Evolutionary conservation across 2,797 vertebrate genomes (phyloP), one percentile per base, ranked within the genome.

Genomic region (Sciaenops ocellatus): DNA sequence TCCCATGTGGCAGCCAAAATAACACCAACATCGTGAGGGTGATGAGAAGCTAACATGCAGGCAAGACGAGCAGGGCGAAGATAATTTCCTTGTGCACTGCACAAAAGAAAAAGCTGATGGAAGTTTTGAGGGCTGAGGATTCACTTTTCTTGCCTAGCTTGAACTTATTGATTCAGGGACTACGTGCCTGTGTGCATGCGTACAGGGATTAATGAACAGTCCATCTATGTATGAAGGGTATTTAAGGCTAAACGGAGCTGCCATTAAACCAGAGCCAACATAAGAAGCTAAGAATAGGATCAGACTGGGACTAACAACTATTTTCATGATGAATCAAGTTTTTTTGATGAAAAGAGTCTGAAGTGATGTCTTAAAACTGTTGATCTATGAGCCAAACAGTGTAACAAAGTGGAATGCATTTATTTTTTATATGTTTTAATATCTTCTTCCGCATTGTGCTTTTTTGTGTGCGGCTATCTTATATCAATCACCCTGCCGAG

Each of bases 1-100:
- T 65, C 76, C 26, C n/a, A 7, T 54, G 65, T 8, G 34, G 60
- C 48, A 42, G 89, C 82, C 62, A 83, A 57, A 70, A 80, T 67
- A 79, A 61, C 80, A 42, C 48, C 46, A 16, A 74, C 59, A 76
- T 50, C 4, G 56, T 41, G 59, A 72, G 56, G 41, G 34, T 22
- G 71, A 69, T 51, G 47, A 78, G 41, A 62, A 51, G 73, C 76
- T 50, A 69, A 71, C 16, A 0, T 54, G 73, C 50, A 28, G 60
- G 30, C 78, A 38, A 38, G 34, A 38, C 44, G 71, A 63, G 48
- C 24, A 42, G 26, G n/a, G 10, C 0, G 50, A 60, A 20, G 5
- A 59, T 55, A 3, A 59, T 51, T 38, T 62, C 17, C 7, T 17
- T 30, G 22, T 2, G 38, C 22, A 41, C 16, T 16, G 44, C 56